Evolutionary conservation across 2,113 vertebrate genomes (phyloP).

Genomic region (Indicator maculatus): DNA sequence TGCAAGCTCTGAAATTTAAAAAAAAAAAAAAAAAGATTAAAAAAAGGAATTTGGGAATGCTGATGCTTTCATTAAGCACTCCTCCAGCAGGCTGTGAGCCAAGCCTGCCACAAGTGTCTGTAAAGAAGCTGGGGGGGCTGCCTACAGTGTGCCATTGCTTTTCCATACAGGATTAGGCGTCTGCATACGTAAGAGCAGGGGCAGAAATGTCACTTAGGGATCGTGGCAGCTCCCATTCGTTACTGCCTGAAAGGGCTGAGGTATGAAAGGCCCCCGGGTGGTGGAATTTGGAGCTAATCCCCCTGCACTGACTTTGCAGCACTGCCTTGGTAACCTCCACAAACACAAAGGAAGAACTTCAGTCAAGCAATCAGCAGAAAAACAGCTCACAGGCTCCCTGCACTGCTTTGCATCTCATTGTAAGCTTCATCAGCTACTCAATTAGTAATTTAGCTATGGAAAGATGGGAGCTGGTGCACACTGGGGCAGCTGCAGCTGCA

Average conservation of each 20-base stretch:
- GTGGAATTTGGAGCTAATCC: slow-evolving; percentile 10
- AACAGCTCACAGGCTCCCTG: neutral
- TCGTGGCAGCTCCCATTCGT: neutral
- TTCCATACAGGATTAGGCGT: neutral
- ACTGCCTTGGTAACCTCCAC: neutral
- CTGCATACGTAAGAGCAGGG: neutral
- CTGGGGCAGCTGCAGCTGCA: too few relatives aligned
- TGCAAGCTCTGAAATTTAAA: slow-evolving; percentile 2
- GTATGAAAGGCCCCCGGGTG: neutral
- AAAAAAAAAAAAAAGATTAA: too few relatives aligned
- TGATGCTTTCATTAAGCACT: slow-evolving; percentile 6
- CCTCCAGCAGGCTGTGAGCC: neutral
- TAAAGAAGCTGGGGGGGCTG: neutral
- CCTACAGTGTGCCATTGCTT: neutral
- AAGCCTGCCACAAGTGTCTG: neutral
- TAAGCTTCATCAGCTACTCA: neutral
- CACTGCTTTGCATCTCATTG: neutral
- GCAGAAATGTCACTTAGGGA: neutral
- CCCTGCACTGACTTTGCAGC: neutral
- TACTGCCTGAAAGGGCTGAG: neutral
- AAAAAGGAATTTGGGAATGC: neutral
- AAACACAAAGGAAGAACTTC: neutral
- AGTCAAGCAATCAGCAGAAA: neutral
- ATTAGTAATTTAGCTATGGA: neutral
- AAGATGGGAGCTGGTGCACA: neutral